A percentile compares a stretch with the other conserved stretches of the same genome.
Evolutionary conservation across 2,797 vertebrate species (phyloP).

Genomic region (Euthynnus affinis): DNA sequence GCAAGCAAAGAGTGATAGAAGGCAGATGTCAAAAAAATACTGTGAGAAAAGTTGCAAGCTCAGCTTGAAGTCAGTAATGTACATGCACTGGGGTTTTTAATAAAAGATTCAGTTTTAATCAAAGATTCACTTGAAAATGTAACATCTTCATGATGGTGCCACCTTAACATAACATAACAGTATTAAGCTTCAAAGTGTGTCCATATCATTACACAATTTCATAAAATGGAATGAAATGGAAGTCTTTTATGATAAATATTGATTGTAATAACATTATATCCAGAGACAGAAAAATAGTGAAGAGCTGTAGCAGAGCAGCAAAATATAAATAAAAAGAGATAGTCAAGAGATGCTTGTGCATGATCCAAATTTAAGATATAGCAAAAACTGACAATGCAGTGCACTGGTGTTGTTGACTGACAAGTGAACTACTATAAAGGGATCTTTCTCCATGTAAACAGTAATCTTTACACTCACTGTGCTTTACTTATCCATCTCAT

Average conservation of each 20-base stretch:
- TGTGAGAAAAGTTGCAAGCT: conserved; percentile 54
- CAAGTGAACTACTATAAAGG: not conserved
- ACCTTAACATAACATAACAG: conserved; percentile 17
- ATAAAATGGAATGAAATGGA: not conserved
- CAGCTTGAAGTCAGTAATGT: conserved; percentile 34
- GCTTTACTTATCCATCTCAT: not conserved
- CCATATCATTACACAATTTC: not conserved
- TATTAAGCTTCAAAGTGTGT: conserved; percentile 11
- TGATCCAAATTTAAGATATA: conserved; percentile 1
- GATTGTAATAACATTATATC: conserved; percentile 9
- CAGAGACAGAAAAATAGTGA: not conserved
- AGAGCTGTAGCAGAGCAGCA: conserved; percentile 24
- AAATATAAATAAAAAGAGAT: conserved; percentile 9
- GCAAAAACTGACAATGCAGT: conserved; percentile 9
- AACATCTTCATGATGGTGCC: not conserved
- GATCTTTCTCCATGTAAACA: conserved; percentile 1
- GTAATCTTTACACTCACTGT: not conserved
- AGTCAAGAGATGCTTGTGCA: not conserved
- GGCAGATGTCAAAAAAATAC: conserved; percentile 50
- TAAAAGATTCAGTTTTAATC: not conserved
- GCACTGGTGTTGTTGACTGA: not conserved
- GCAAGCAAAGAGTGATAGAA: conserved; percentile 71
- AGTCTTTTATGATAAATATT: conserved; percentile 15
- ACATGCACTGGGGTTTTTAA: conserved; percentile 9
- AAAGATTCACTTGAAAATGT: not conserved